These are phyloP conservation scores for Pampus argenteus DNA, from an alignment of 2,797 vertebrate species.

Conservation along the genomic window DNA sequence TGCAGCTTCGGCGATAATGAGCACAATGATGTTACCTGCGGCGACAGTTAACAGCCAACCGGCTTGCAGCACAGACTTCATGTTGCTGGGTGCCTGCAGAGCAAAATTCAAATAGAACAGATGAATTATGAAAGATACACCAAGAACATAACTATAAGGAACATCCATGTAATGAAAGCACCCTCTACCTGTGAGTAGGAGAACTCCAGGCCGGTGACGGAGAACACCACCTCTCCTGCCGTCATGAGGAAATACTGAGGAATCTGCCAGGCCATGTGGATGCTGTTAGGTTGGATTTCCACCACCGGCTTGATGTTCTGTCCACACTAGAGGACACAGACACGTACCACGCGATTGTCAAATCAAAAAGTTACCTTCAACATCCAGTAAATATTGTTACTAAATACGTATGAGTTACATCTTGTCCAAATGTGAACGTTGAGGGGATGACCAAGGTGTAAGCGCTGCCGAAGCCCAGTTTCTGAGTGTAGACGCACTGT, in stretches of 20 bases:
- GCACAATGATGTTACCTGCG: constrained; percentile 94
- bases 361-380: neutral
- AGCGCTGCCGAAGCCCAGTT: constrained; percentile 88
- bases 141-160: too few species aligned
- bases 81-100: constrained; percentile 93
- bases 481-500: constrained; percentile 42
- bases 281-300: constrained; percentile 87
- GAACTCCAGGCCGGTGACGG: constrained; percentile 95
- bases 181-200: constrained; percentile 94
- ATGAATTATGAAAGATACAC: neutral
- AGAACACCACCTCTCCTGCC: constrained; percentile 93
- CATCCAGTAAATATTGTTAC: neutral
- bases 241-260: constrained; percentile 97
- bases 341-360: neutral
- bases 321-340: constrained; percentile 67
- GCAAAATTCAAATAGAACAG: neutral
- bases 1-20: constrained; percentile 90
- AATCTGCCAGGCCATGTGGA: constrained; percentile 95
- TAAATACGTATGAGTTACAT: constrained; percentile 55
- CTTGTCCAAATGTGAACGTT: constrained; percentile 41
- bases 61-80: constrained; percentile 98
- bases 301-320: constrained; percentile 26
- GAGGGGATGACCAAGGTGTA: constrained; percentile 85
- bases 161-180: neutral
- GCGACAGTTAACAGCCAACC: constrained; percentile 95